Base-by-base conservation (phyloP, 2,797 vertebrate genomes). In the Chelmon rostratus region DNA sequence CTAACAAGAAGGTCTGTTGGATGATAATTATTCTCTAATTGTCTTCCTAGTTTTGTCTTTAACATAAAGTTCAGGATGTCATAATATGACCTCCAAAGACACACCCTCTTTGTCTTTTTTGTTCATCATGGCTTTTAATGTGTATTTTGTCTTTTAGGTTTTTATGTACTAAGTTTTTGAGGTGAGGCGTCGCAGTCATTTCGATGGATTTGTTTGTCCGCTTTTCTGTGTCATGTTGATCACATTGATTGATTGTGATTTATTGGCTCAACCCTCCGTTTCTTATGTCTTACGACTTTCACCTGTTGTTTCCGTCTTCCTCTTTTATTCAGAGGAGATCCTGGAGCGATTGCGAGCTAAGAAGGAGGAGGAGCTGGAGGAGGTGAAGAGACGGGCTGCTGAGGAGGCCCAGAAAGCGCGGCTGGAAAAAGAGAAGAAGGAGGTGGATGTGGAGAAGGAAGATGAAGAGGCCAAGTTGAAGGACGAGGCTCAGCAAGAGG, bases 251-350 rank as follows among this genome's bases (percentile, higher is more conserved):
- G 2, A 8, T 50, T 9, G 7, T 9, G 19, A 46, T 59, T 54
- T 65, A 9, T 12, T 8, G 7, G 2, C 46, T 58, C 16, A 2
- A 2, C 31, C 23, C 8, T 65, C 62, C 3, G 31, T 62, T 78
- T 65, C 16, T 35, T 50, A 25, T 46, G 9, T 63, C 47, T 63
- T 37, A 25, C 31, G 31, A 44, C 18, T 38, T 1, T 57, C 8
- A 0, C 38, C 38, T 11, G 80, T 7, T 46, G 2, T 65, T 78
- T 35, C 16, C 2, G 3, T 53, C 35, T 33, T 76, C 15, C 3
- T 68, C 42, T 49, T 25, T 73, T 38, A 25, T 80, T 19, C 88
- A 99, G 98, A 99, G 81, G 98, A 99, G 93, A 99, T 99, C 91
- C 89, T 98, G 93, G 97, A 99, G 25, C 84, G 95, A 70, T 79